phyloP scores from a whole-genome alignment of 2,797 vertebrate genomes.

The Avahi laniger region DNA sequence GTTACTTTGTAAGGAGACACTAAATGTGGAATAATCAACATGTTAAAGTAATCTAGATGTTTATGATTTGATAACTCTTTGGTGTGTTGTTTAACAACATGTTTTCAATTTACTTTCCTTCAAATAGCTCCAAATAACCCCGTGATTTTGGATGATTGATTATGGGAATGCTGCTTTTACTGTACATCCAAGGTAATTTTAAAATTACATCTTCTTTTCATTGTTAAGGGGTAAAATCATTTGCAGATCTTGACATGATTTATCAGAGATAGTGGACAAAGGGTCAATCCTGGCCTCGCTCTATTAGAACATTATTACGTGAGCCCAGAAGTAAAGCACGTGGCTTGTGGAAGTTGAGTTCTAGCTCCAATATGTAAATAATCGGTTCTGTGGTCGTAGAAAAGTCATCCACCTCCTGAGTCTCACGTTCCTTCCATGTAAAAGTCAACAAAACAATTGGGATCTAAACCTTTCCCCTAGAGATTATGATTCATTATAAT shows the following conservation, averaged over 20 bases:
- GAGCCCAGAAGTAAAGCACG: conserved; percentile 33
- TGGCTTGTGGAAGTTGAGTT: not conserved
- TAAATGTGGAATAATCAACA: conserved; percentile 78
- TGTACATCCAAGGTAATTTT: conserved; percentile 81
- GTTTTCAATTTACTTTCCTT: conserved; percentile 82
- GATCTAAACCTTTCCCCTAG: not conserved
- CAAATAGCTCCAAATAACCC: conserved; percentile 81
- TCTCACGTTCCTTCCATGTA: not conserved
- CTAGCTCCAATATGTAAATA: not conserved
- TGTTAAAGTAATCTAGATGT: conserved; percentile 80
- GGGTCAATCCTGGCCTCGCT: conserved; percentile 52
- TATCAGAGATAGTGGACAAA: conserved; percentile 69
- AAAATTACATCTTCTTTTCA: conserved; percentile 83
- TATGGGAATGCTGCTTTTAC: conserved; percentile 79
- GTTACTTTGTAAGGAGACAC: conserved; percentile 68
- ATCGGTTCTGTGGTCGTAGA: not conserved
- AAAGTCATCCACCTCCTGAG: not conserved
- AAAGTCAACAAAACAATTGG: not conserved
- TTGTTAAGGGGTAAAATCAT: conserved; percentile 80
- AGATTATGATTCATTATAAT: conserved; percentile 27
- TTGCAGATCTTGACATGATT: conserved; percentile 80
- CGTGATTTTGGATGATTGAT: conserved; percentile 81
- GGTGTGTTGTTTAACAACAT: conserved; percentile 79
- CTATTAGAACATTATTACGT: conserved; percentile 39
- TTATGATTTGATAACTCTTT: conserved; percentile 80